Conservation (phyloP, 37 sponge, comb jelly and placozoan genomes). For the Agelas oroides region DNA sequence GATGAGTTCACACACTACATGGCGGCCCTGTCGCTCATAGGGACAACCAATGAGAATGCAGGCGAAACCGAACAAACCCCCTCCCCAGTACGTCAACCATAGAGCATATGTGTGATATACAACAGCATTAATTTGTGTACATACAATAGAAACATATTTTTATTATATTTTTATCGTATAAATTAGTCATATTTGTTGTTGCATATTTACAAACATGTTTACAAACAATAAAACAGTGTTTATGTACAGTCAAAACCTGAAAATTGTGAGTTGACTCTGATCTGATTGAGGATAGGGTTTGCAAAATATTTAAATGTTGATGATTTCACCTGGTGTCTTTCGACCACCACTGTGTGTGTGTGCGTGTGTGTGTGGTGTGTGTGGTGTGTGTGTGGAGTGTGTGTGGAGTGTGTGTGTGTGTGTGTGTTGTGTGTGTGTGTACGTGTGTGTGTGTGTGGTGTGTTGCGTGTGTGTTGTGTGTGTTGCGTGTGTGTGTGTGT, state of each 20-base stretch:
- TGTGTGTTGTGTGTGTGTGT: too few relatives aligned
- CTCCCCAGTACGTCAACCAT: background rate
- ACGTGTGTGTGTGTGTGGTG: slow-evolving; percentile 1
- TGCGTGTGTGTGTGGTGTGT: too few relatives aligned
- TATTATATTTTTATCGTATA: too few relatives aligned
- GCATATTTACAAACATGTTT: background rate
- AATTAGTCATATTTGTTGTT: background rate
- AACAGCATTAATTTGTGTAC: background rate
- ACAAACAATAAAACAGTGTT: too few relatives aligned
- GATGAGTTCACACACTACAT: slow-evolving; percentile 81
- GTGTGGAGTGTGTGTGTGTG: background rate
- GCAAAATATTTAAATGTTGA: too few relatives aligned
- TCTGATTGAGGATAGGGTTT: too few relatives aligned
- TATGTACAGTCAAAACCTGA: too few relatives aligned
- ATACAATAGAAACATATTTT: too few relatives aligned
- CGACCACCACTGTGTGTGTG: too few relatives aligned
- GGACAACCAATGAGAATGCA: background rate
- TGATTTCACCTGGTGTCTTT: too few relatives aligned
- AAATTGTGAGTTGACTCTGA: too few relatives aligned
- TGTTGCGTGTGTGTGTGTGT: background rate
- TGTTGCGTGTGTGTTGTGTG: background rate
- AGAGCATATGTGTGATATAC: background rate
- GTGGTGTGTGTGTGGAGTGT: background rate
- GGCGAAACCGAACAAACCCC: too few relatives aligned
- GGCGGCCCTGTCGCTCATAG: slow-evolving; percentile 50